Conservation (phyloP, 2,888 invertebrate species). For the Siphlonurus alternatus region DNA sequence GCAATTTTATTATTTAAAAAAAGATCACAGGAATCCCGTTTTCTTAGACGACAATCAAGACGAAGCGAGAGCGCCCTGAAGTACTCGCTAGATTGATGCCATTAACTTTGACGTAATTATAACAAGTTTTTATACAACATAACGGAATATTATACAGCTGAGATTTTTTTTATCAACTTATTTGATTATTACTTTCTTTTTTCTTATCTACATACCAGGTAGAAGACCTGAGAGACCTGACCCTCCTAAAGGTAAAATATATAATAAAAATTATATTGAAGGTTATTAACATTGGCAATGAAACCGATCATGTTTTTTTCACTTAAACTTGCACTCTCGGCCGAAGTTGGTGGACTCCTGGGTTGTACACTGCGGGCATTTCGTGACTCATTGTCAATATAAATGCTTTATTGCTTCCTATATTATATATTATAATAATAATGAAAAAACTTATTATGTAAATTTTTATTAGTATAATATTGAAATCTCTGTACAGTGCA, state of each 20-base stretch:
- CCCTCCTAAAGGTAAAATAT: background rate
- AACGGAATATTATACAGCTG: background rate
- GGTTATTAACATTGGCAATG: conserved; percentile 4
- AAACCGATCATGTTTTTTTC: background rate
- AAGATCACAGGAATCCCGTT: too few relatives aligned
- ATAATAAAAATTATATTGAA: background rate
- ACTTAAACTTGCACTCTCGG: background rate
- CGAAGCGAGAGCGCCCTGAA: too few relatives aligned
- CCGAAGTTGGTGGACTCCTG: too few relatives aligned
- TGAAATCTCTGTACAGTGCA: too few relatives aligned
- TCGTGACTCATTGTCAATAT: too few relatives aligned
- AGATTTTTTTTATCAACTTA: background rate
- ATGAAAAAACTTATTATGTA: too few relatives aligned
- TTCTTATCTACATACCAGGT: background rate
- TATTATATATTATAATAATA: too few relatives aligned
- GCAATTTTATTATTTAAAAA: too few relatives aligned
- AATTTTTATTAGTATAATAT: too few relatives aligned
- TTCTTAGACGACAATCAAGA: too few relatives aligned
- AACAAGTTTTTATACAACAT: background rate
- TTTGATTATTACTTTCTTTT: conserved; percentile 3
- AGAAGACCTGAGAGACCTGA: background rate
- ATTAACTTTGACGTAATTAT: background rate
- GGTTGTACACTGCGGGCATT: too few relatives aligned
- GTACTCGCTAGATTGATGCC: background rate
- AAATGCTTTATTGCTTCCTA: too few relatives aligned